A percentile compares a stretch with the other conserved stretches of the same genome.
These are phyloP conservation scores for Aethina tumida DNA, from an alignment of 1,140 invertebrate species.

Conservation along the genomic window DNA sequence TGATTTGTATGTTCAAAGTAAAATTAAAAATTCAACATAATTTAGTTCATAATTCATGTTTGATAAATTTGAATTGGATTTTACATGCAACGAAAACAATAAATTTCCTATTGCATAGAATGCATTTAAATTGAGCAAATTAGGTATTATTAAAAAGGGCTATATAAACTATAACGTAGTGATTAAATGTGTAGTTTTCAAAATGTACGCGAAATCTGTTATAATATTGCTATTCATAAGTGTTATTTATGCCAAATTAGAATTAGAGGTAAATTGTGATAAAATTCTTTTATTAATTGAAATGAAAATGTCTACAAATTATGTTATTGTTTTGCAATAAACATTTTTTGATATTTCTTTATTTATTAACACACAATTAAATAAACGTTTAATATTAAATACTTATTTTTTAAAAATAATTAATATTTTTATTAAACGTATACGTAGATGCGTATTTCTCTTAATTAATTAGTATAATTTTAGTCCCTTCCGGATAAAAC, in stretches of 20 bases:
- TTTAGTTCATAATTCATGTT: too few species aligned
- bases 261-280: not conserved
- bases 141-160: not conserved
- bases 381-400: too few species aligned
- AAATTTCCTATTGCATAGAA: too few species aligned
- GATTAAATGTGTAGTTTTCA: not conserved
- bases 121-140: not conserved
- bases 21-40: too few species aligned
- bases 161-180: not conserved
- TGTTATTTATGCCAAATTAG: too few species aligned
- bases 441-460: not conserved
- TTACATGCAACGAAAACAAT: too few species aligned
- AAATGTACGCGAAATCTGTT: too few species aligned
- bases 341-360: conserved; percentile 1
- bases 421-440: not conserved
- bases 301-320: not conserved
- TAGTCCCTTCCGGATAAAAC: too few species aligned
- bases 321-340: not conserved
- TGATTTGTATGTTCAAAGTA: too few species aligned
- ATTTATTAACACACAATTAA: not conserved
- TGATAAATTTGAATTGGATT: too few species aligned
- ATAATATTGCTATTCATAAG: too few species aligned
- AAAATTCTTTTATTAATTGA: conserved; percentile 1
- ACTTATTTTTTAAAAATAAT: conserved; percentile 5
- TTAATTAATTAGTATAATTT: not conserved